A percentile compares a stretch with the other conserved stretches of the same genome.
Conservation (phyloP, 2,888 invertebrate species). For the Drosophila sordidapex region DNA sequence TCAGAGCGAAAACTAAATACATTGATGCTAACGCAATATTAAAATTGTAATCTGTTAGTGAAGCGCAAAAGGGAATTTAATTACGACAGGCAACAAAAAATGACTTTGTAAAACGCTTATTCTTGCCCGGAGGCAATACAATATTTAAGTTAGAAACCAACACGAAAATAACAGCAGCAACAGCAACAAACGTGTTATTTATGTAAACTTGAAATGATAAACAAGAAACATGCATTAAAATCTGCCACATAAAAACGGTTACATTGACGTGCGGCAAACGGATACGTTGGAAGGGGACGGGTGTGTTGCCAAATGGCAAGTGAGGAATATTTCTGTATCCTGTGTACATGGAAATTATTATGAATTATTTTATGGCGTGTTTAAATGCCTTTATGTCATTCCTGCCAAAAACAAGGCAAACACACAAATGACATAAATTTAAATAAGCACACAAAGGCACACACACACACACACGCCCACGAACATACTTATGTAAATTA, state of each 20-base stretch:
- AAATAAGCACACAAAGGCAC: constrained; percentile 51
- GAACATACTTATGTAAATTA: constrained; percentile 40
- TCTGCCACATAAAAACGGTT: constrained; percentile 63
- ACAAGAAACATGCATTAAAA: constrained; percentile 74
- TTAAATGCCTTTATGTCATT: constrained; percentile 83
- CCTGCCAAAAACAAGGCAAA: constrained; percentile 74
- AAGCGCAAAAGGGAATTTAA: constrained; percentile 24
- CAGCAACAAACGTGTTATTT: constrained; percentile 44
- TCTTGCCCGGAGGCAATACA: constrained; percentile 19
- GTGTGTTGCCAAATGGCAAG: constrained; percentile 17
- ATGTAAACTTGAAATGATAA: constrained; percentile 66
- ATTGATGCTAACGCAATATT: not conserved
- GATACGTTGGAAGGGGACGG: not conserved
- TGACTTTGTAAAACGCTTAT: constrained; percentile 34
- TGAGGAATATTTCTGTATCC: constrained; percentile 42
- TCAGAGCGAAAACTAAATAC: not conserved
- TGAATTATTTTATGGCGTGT: constrained; percentile 84
- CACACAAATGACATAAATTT: constrained; percentile 81
- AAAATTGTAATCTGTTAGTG: not conserved
- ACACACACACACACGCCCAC: constrained; percentile 19
- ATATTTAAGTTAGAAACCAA: constrained; percentile 27
- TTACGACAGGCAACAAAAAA: constrained; percentile 22
- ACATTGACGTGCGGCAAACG: constrained; percentile 44
- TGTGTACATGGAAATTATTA: constrained; percentile 79
- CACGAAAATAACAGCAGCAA: constrained; percentile 20